Conservation (phyloP, 2,888 invertebrate species). For the Fragum whitleyi region DNA sequence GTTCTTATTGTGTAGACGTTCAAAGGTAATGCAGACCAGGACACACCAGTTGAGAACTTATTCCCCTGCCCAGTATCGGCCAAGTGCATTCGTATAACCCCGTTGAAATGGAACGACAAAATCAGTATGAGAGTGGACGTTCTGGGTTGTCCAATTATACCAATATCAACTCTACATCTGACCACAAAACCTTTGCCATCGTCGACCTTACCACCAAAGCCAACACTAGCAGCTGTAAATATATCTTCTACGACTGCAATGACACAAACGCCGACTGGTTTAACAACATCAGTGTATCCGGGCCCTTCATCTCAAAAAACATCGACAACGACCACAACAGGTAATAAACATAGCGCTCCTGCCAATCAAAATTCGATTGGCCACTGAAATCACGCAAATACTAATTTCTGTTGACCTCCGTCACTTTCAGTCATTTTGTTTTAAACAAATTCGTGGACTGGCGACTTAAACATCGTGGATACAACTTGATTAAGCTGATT, state of each 20-base stretch:
- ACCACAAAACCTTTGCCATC: background rate
- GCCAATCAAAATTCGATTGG: no score
- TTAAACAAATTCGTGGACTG: no score
- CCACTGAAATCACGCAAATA: no score
- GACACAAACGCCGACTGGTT: slow-evolving; percentile 16
- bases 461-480: no score
- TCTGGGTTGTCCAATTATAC: slow-evolving; percentile 70
- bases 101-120: slow-evolving; percentile 64
- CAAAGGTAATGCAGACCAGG: slow-evolving; percentile 65
- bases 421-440: no score
- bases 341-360: no score
- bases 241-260: slow-evolving; percentile 25
- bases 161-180: slow-evolving; percentile 17
- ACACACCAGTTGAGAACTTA: slow-evolving; percentile 61
- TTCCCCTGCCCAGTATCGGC: slow-evolving; percentile 69
- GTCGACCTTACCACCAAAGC: background rate
- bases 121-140: slow-evolving; percentile 70
- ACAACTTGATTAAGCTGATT: no score
- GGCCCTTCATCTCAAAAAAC: slow-evolving; percentile 3
- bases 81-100: slow-evolving; percentile 68
- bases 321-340: background rate
- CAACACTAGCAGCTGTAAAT: slow-evolving; percentile 14
- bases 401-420: no score
- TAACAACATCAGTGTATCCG: slow-evolving; percentile 21
- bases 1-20: slow-evolving; percentile 53